Evolutionary conservation across 2,888 invertebrate genomes (phyloP).

Genomic region (Xanthorhoe spadicearia): DNA sequence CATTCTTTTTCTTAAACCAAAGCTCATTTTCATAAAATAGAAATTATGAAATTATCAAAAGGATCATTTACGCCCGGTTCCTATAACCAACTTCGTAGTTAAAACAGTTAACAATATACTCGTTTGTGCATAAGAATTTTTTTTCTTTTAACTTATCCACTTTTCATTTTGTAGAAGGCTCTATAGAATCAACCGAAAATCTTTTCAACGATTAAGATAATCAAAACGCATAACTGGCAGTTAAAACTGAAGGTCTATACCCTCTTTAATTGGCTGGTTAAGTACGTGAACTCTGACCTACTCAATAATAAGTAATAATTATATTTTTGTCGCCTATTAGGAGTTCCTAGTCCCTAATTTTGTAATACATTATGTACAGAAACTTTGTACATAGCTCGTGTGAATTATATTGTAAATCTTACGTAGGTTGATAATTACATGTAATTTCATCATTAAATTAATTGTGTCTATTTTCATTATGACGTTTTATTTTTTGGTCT

Average conservation of each 20-base stretch:
- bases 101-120: too few relatives aligned
- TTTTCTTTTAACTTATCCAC: background rate
- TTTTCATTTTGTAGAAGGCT: too few relatives aligned
- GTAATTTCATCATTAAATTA: slow-evolving; percentile 78
- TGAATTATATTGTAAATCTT: slow-evolving; percentile 38
- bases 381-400: slow-evolving; percentile 41
- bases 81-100: too few relatives aligned
- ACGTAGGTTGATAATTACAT: slow-evolving; percentile 48
- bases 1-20: slow-evolving; percentile 67
- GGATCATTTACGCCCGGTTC: too few relatives aligned
- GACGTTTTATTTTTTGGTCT: slow-evolving; percentile 54
- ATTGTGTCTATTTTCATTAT: slow-evolving; percentile 77
- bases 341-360: slow-evolving; percentile 40
- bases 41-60: background rate
- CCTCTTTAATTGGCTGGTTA: too few relatives aligned
- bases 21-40: slow-evolving; percentile 67
- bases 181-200: too few relatives aligned
- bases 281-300: background rate
- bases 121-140: background rate
- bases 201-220: too few relatives aligned
- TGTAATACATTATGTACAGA: slow-evolving; percentile 42
- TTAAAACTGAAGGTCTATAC: too few relatives aligned
- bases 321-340: slow-evolving; percentile 9
- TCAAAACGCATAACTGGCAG: too few relatives aligned
- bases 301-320: background rate